phyloP scores from a whole-genome alignment of 2,797 vertebrate genomes.

The Fratercula arctica region DNA sequence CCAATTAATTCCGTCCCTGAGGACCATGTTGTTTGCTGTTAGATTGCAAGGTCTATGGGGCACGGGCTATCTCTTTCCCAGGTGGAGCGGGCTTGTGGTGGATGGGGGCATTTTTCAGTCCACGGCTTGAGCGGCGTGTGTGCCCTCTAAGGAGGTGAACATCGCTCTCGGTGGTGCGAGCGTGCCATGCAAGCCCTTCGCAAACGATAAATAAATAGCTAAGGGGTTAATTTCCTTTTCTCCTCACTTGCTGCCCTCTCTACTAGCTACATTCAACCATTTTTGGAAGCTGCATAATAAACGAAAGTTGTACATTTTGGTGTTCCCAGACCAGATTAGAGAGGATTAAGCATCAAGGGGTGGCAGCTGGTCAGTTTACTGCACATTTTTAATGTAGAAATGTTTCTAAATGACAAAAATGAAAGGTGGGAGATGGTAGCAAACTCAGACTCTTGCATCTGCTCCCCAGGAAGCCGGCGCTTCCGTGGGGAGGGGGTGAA shows the following conservation, averaged over 20 bases:
- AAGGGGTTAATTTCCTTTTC: neutral
- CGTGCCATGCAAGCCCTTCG: neutral
- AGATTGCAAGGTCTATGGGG: slow-evolving; percentile 1
- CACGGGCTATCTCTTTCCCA: neutral
- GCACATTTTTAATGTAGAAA: slow-evolving; percentile 62
- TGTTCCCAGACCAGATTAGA: slow-evolving; percentile 63
- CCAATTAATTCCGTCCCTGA: slow-evolving; percentile 44
- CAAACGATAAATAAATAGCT: slow-evolving; percentile 16
- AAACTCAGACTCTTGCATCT: neutral
- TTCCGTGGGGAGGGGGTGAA: neutral
- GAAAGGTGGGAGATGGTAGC: neutral
- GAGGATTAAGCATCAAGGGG: slow-evolving; percentile 70
- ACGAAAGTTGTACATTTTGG: slow-evolving; percentile 45
- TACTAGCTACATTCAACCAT: slow-evolving; percentile 35
- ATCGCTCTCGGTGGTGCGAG: rapidly evolving
- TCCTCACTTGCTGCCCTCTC: neutral
- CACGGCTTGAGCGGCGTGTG: rapidly evolving
- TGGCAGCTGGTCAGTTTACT: slow-evolving; percentile 76
- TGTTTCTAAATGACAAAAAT: slow-evolving; percentile 57
- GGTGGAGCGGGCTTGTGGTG: neutral
- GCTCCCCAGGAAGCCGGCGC: neutral
- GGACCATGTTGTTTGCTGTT: slow-evolving; percentile 7
- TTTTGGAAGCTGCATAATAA: slow-evolving; percentile 59
- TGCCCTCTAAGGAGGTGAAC: neutral
- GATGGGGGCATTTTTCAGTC: neutral